A percentile compares a stretch with the other conserved stretches of the same genome.
These are phyloP conservation scores for Sinocyclocheilus maitianheensis DNA, from an alignment of 2,113 vertebrate genomes.

Conservation along the genomic window DNA sequence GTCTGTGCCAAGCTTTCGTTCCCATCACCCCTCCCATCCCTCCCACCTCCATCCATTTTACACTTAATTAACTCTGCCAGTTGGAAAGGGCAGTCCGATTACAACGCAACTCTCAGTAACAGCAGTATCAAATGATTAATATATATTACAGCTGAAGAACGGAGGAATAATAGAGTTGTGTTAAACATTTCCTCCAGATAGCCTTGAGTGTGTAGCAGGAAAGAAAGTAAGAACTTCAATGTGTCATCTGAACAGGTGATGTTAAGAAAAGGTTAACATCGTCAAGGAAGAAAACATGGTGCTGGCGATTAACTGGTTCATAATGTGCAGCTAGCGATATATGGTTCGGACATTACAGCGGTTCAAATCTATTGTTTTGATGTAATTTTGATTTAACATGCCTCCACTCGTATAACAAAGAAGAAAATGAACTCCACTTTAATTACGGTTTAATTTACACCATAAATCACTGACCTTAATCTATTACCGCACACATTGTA, in stretches of 20 bases:
- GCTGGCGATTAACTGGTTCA: background rate
- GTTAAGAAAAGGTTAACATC: conserved; percentile 46
- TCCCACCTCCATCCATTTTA: conserved; percentile 49
- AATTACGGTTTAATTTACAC: conserved; percentile 45
- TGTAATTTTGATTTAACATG: conserved; percentile 11
- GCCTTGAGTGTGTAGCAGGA: conserved; percentile 24
- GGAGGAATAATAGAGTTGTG: conserved; percentile 37
- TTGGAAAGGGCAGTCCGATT: conserved; percentile 52
- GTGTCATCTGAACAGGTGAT: conserved; percentile 5
- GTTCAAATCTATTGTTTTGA: background rate
- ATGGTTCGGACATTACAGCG: background rate
- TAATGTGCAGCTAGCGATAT: background rate
- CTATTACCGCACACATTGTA: conserved; percentile 28
- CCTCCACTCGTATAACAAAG: conserved; percentile 10
- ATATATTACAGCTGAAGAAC: conserved; percentile 41
- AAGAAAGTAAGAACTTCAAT: conserved; percentile 29
- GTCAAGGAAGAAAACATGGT: background rate
- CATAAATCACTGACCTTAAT: conserved; percentile 43
- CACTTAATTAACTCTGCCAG: conserved; percentile 58
- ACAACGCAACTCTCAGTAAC: conserved; percentile 38
- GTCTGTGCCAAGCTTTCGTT: conserved; percentile 33
- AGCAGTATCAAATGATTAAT: conserved; percentile 49
- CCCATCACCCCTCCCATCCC: background rate
- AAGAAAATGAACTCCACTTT: conserved; percentile 16
- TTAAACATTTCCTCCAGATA: conserved; percentile 36